Percentiles rank a stretch among this genome's conserved stretches.
phyloP scores from a whole-genome alignment of 2,888 invertebrate species.

The Linnaemya tessellans region DNA sequence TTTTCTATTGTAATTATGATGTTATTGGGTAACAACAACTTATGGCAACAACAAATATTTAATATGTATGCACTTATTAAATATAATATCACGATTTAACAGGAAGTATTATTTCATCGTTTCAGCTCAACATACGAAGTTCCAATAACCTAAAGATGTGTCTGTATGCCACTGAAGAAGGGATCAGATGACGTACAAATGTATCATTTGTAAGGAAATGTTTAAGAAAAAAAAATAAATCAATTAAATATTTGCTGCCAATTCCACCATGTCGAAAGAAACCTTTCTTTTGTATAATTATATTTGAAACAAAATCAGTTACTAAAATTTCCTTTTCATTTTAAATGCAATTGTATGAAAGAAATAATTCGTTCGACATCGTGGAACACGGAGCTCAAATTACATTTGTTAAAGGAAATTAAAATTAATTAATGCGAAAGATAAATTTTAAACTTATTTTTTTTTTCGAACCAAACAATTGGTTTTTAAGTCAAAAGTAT shows the following conservation, averaged over 20 bases:
- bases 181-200: slow-evolving; percentile 18
- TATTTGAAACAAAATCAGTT: too few relatives aligned
- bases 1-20: slow-evolving; percentile 47
- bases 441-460: too few relatives aligned
- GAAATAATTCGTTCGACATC: too few relatives aligned
- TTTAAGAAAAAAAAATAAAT: not conserved
- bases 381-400: too few relatives aligned
- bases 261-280: too few relatives aligned
- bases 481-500: too few relatives aligned
- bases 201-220: slow-evolving; percentile 48
- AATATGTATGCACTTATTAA: slow-evolving; percentile 4
- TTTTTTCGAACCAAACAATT: too few relatives aligned
- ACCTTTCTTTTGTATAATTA: too few relatives aligned
- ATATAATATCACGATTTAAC: slow-evolving; percentile 24
- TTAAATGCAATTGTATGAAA: too few relatives aligned
- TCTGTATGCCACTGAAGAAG: slow-evolving; percentile 19
- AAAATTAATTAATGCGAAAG: too few relatives aligned
- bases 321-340: too few relatives aligned
- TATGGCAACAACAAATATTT: not conserved
- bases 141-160: slow-evolving; percentile 47
- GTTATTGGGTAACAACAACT: slow-evolving; percentile 53
- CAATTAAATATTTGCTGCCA: not conserved
- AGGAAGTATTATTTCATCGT: slow-evolving; percentile 50
- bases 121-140: slow-evolving; percentile 29
- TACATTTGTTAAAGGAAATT: too few relatives aligned